A percentile compares a stretch with the other conserved stretches of the same genome.
These are phyloP conservation scores for Parnassius glacialis DNA, from an alignment of 2,888 invertebrate genomes.

Conservation along the genomic window DNA sequence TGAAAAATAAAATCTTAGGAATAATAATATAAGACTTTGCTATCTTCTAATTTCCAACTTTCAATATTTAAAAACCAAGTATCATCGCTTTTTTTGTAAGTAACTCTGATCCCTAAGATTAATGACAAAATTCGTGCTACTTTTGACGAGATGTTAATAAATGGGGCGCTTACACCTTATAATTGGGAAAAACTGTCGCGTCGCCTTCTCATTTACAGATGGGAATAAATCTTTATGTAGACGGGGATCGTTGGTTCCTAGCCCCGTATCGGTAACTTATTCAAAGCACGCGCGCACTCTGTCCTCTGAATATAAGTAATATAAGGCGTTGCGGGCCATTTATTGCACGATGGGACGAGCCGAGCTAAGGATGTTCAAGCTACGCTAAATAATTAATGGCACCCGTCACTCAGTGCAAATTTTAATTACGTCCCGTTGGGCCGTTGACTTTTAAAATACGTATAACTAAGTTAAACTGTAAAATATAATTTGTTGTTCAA, in stretches of 20 bases:
- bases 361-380: slow-evolving; percentile 65
- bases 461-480: neutral
- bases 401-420: slow-evolving; percentile 39
- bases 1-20: no score
- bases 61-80: neutral
- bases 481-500: no score
- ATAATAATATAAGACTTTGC: no score
- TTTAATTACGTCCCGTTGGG: slow-evolving; percentile 11
- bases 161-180: slow-evolving; percentile 75
- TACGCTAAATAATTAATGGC: slow-evolving; percentile 71
- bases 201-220: slow-evolving; percentile 77
- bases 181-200: slow-evolving; percentile 80
- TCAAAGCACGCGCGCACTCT: slow-evolving; percentile 70
- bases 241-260: slow-evolving; percentile 57
- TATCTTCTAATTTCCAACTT: neutral
- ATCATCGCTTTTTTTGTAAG: neutral
- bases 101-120: slow-evolving; percentile 11
- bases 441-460: neutral
- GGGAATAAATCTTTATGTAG: slow-evolving; percentile 79
- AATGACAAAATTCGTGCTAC: slow-evolving; percentile 48
- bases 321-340: slow-evolving; percentile 68
- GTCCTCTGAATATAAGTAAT: slow-evolving; percentile 77
- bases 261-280: slow-evolving; percentile 53
- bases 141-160: slow-evolving; percentile 76
- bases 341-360: slow-evolving; percentile 61